phyloP scores from a whole-genome alignment of 2,113 vertebrate species.

The Heterotilapia buettikoferi region DNA sequence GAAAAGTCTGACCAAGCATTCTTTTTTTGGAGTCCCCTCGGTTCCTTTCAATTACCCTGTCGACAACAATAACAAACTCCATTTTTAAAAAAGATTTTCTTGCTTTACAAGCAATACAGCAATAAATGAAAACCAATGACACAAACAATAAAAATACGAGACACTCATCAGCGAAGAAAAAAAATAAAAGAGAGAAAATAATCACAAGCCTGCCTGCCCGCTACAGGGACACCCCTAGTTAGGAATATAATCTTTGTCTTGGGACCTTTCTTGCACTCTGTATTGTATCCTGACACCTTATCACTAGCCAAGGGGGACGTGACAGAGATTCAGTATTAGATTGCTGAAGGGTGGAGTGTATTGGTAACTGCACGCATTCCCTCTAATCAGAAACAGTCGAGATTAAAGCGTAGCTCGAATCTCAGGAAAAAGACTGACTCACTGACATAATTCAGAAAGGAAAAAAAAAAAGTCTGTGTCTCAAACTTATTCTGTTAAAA shows the following conservation, averaged over 20 bases:
- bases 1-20: conserved; percentile 3
- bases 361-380: conserved; percentile 10
- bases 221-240: neutral
- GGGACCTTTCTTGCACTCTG: neutral
- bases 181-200: neutral
- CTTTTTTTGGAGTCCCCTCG: neutral
- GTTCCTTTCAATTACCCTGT: neutral
- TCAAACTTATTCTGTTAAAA: neutral
- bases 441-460: neutral
- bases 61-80: neutral
- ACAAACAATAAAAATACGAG: neutral
- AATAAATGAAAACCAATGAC: neutral
- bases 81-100: neutral
- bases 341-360: conserved; percentile 6
- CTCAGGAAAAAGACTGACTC: neutral
- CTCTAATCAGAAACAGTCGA: conserved; percentile 21
- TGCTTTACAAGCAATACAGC: neutral
- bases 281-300: neutral
- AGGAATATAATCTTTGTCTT: neutral
- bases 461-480: neutral
- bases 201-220: neutral
- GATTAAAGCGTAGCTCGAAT: conserved; percentile 20
- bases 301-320: neutral
- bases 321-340: conserved; percentile 9
- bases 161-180: neutral